These are phyloP conservation scores for Vireo griseus DNA, from an alignment of 2,797 vertebrate species.

Conservation along the genomic window DNA sequence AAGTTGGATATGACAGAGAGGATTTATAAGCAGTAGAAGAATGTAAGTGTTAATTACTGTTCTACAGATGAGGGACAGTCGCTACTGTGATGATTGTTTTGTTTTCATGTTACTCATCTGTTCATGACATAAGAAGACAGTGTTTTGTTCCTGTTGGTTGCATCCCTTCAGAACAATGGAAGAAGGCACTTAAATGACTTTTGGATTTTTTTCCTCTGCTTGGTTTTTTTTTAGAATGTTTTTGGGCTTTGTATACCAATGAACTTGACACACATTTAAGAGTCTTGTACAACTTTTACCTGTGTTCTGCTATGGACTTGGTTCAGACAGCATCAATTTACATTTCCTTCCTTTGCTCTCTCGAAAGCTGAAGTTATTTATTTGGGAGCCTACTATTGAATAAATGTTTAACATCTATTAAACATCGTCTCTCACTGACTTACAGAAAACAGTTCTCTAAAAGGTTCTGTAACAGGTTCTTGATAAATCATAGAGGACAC, in stretches of 20 bases:
- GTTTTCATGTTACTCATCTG: not conserved
- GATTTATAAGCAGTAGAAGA: slow-evolving; percentile 81
- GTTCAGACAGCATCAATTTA: not conserved
- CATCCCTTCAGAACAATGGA: not conserved
- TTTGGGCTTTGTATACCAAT: not conserved
- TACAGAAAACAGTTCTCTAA: not conserved
- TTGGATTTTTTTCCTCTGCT: not conserved
- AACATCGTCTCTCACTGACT: not conserved
- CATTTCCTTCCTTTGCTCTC: not conserved
- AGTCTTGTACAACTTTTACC: not conserved
- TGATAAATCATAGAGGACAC: not conserved
- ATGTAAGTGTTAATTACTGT: not conserved
- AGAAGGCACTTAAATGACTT: not conserved
- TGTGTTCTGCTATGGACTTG: not conserved
- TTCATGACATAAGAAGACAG: not conserved
- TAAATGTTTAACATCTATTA: not conserved
- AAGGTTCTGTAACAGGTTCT: not conserved
- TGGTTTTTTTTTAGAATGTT: not conserved
- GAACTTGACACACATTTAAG: not conserved
- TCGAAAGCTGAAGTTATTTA: not conserved
- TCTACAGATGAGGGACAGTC: not conserved
- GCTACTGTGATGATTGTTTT: not conserved
- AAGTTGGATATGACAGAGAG: slow-evolving; percentile 72
- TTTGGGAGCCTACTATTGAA: not conserved
- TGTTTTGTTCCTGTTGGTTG: not conserved